Evolutionary conservation across 2,113 vertebrate genomes (phyloP), one percentile per base, ranked within the genome.

Genomic region (Pollachius pollachius): DNA sequence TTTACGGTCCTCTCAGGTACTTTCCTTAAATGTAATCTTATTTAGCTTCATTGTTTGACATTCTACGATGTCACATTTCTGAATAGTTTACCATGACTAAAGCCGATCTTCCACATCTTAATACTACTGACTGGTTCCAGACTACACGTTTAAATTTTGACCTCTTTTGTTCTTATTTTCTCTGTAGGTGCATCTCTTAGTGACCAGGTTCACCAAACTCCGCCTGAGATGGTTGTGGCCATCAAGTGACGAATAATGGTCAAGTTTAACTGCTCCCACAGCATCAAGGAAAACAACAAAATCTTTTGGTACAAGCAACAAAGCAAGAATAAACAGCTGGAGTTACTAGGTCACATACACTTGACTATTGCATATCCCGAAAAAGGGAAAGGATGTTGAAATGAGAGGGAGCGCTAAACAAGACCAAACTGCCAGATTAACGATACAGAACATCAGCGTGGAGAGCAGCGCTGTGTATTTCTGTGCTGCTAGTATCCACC

Each of bases 221-320:
- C 81, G 65, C 6, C 57, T 18, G 61, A 79, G 1, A 65, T 76
- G 15, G 7, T 65, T 21, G n/a, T 65, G 62, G 56, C 34, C 60
- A 68, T 7, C 5, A 15, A 17, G 1, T 18, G 4, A 9, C 48
- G 25, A 68, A 0, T 52, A 71, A 12, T 3, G 3, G 74, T 71
- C 12, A 5, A 9, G 52, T 73, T 90, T 6, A 7, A 1, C 4
- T 88, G 87, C 65, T 77, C 41, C 21, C 87, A 89, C 64, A 74
- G 13, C 0, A 72, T 78, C 57, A 0, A 67, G 0, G 52, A 0
- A 71, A 81, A 81, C 4, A 0, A 85, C 2, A 15, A 0, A 19
- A 79, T 87, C 3, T 56, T 70, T n/a, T 87, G 86, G 87, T 88
- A 84, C 79, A 80, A 81, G 11, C 79, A 83, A n/a, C 79, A 83